phyloP scores from a whole-genome alignment of 2,113 vertebrate genomes.

The Dasypus novemcinctus region DNA sequence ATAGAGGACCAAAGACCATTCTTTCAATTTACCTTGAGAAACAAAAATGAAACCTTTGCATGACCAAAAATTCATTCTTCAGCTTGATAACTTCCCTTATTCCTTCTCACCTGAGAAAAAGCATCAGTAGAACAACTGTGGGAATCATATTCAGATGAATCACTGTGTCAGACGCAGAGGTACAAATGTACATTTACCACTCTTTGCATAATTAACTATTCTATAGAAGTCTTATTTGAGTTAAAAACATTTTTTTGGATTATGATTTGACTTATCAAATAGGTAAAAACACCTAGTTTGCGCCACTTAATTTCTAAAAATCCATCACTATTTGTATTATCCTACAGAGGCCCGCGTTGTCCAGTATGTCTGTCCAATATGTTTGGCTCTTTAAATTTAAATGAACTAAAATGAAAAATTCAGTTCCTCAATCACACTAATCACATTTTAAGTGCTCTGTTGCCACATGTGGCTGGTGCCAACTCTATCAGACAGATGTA shows the following conservation, averaged over 20 bases:
- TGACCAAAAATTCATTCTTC: conserved; percentile 3
- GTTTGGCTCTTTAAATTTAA: neutral
- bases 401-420: neutral
- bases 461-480: no score
- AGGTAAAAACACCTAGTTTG: neutral
- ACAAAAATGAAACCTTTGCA: conserved; percentile 39
- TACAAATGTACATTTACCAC: neutral
- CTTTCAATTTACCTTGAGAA: conserved; percentile 95
- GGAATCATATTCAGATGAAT: neutral
- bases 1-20: conserved; percentile 98
- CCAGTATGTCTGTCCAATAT: neutral
- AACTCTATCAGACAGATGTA: fast-evolving
- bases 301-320: neutral
- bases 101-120: neutral
- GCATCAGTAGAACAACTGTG: neutral
- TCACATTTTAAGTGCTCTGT: neutral
- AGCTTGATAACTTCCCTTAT: neutral
- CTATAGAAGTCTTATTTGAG: neutral
- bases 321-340: neutral
- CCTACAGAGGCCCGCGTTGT: neutral
- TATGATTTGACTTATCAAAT: neutral
- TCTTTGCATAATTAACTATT: neutral
- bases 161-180: no score
- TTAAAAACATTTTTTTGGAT: neutral
- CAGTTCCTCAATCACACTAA: neutral